Evolutionary conservation across 2,797 vertebrate genomes (phyloP).

Genomic region (Tamandua tetradactyla): DNA sequence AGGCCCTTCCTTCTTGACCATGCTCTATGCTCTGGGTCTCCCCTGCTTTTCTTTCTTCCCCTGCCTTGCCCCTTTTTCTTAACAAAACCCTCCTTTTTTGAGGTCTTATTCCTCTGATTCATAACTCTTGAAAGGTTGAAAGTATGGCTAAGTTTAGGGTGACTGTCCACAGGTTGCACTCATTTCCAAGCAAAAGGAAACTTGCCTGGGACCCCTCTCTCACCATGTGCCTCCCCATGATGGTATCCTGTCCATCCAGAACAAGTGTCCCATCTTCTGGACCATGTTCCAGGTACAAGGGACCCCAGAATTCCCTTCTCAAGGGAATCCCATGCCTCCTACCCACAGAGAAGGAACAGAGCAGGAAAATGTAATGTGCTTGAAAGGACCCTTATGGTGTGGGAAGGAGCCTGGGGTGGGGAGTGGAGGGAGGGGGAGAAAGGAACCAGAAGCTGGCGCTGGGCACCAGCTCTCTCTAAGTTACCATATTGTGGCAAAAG

Average conservation of each 20-base stretch:
- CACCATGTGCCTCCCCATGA: neutral
- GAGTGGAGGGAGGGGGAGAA: too few relatives aligned
- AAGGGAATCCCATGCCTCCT: neutral
- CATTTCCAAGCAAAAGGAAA: neutral
- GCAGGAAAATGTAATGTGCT: neutral
- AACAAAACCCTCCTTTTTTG: neutral
- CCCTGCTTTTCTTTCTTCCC: neutral
- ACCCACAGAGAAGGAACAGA: neutral
- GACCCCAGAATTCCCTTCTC: neutral
- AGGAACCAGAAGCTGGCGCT: neutral
- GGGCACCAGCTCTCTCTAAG: neutral
- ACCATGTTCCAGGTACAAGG: neutral
- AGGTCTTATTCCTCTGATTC: neutral
- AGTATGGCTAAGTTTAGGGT: neutral
- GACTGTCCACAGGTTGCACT: too few relatives aligned
- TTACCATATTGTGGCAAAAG: neutral
- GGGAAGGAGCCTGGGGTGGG: neutral
- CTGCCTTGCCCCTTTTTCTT: neutral
- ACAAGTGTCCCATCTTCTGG: neutral
- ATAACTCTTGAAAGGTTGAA: neutral
- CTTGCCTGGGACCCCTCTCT: neutral
- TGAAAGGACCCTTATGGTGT: neutral
- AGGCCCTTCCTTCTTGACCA: neutral
- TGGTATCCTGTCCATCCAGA: neutral
- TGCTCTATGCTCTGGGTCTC: neutral